Conservation (phyloP, 92 coral and sea anemone species). For the Bergia puertoricense region DNA sequence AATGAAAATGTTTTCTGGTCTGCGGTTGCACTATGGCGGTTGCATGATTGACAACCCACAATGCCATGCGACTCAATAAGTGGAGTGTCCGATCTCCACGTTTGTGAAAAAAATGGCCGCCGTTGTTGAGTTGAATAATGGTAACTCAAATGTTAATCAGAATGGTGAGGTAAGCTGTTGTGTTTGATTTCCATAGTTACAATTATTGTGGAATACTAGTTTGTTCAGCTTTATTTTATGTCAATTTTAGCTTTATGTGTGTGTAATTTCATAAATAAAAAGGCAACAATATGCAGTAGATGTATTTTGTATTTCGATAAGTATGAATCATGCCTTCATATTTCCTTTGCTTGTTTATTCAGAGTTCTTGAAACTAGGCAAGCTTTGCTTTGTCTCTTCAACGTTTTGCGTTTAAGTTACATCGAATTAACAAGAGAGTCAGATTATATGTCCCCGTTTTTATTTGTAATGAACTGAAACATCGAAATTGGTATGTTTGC, state of each 20-base stretch:
- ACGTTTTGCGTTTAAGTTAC: background rate
- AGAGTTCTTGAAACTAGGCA: background rate
- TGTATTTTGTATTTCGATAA: too few species aligned
- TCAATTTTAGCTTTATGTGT: background rate
- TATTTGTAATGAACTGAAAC: background rate
- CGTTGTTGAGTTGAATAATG: slow-evolving; percentile 7
- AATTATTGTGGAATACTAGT: background rate
- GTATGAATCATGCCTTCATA: background rate
- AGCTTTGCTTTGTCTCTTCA: background rate
- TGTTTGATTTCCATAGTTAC: background rate
- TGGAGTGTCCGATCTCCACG: background rate
- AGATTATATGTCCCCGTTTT: background rate
- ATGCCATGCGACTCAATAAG: slow-evolving; percentile 1
- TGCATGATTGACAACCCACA: slow-evolving; percentile 34
- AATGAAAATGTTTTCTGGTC: background rate
- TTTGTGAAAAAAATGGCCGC: slow-evolving; percentile 42
- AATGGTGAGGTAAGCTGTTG: slow-evolving; percentile 32
- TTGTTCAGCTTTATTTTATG: background rate
- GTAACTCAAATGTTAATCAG: slow-evolving; percentile 44
- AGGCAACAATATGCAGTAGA: background rate
- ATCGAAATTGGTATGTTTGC: background rate
- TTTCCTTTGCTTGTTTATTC: background rate
- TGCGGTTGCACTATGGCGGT: background rate
- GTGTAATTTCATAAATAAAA: background rate
- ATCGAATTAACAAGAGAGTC: background rate